Evolutionary conservation across 2,797 vertebrate genomes (phyloP).

Genomic region (Hemibagrus guttatus): DNA sequence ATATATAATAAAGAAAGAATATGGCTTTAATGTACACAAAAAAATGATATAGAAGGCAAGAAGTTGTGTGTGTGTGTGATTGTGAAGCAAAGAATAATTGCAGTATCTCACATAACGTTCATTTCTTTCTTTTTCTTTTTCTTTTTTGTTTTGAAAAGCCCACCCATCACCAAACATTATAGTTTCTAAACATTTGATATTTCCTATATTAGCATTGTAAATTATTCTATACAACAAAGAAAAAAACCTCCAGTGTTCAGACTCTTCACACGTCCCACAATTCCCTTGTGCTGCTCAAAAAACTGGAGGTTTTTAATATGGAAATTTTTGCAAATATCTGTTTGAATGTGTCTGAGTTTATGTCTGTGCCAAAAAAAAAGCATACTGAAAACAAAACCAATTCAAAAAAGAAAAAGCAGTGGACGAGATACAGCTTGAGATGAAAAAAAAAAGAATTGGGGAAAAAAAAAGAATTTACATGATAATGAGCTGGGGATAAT

Average conservation of each 20-base stretch:
- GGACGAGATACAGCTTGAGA: slow-evolving; percentile 11
- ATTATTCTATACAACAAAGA: background rate
- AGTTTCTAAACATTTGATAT: background rate
- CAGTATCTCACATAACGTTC: background rate
- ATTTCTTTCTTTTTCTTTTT: background rate
- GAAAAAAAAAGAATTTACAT: slow-evolving; percentile 45
- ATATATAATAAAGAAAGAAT: background rate
- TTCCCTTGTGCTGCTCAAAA: slow-evolving; percentile 34
- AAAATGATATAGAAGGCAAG: background rate
- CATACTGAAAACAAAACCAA: slow-evolving; percentile 27
- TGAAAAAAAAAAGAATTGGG: slow-evolving; percentile 10
- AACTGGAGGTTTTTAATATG: slow-evolving; percentile 48
- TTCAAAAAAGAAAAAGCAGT: slow-evolving; percentile 22
- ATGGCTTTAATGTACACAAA: background rate
- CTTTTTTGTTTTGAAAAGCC: background rate
- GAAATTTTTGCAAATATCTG: slow-evolving; percentile 55
- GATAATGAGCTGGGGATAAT: slow-evolving; percentile 46
- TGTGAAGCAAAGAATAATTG: background rate
- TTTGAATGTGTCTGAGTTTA: slow-evolving; percentile 51
- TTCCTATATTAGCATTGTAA: background rate
- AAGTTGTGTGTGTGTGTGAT: background rate
- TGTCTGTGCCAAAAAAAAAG: slow-evolving; percentile 33
- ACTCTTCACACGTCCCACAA: slow-evolving; percentile 22
- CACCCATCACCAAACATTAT: background rate
- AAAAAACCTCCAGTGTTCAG: slow-evolving; percentile 15